phyloP scores from a whole-genome alignment of 2,797 vertebrate species.

The Champsocephalus gunnari region DNA sequence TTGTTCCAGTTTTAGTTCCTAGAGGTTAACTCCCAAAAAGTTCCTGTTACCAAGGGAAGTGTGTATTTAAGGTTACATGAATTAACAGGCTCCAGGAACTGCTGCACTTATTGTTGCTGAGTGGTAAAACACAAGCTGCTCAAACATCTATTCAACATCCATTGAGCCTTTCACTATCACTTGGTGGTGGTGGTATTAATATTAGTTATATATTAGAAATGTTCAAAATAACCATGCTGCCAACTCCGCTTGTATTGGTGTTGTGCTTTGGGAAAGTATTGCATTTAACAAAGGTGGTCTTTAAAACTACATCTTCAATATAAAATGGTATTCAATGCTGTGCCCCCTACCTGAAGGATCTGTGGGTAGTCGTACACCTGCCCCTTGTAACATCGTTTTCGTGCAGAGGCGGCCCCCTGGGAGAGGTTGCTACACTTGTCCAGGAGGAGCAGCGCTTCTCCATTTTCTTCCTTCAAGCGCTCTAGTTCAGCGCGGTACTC shows the following conservation, averaged over 20 bases:
- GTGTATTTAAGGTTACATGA: too few relatives aligned
- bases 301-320: neutral
- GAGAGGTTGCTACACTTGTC: conserved; percentile 97
- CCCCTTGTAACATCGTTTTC: conserved; percentile 92
- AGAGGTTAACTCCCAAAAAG: neutral
- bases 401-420: conserved; percentile 84
- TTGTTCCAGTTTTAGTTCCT: conserved; percentile 2
- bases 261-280: neutral
- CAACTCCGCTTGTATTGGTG: neutral
- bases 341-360: conserved; percentile 90
- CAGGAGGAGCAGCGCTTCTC: conserved; percentile 91
- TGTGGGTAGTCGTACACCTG: conserved; percentile 97
- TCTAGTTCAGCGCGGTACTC: conserved; percentile 93
- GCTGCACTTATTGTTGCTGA: neutral
- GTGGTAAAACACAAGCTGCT: neutral
- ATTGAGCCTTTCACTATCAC: neutral
- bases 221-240: neutral
- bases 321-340: neutral
- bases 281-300: neutral
- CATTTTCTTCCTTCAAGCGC: conserved; percentile 92
- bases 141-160: neutral
- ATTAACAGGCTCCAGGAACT: neutral
- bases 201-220: neutral
- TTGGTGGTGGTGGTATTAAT: neutral
- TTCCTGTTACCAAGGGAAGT: too few relatives aligned